Evolutionary conservation across 2,888 invertebrate genomes (phyloP).

Genomic region (Alsophila aescularia): DNA sequence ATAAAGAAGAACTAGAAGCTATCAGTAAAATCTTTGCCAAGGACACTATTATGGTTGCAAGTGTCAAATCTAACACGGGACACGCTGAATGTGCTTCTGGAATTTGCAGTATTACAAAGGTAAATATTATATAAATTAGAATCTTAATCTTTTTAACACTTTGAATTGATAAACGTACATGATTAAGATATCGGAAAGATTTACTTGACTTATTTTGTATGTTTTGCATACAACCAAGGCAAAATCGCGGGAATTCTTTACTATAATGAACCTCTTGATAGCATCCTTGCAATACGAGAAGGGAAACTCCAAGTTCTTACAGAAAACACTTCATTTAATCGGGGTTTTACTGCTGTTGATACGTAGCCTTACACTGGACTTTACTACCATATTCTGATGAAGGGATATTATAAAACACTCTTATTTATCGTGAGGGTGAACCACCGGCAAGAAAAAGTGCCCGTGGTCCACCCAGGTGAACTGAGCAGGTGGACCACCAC

Average conservation of each 20-base stretch:
- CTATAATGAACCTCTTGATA: slow-evolving; percentile 46
- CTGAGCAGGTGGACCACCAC: no score
- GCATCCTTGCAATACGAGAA: slow-evolving; percentile 44
- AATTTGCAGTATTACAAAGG: slow-evolving; percentile 82
- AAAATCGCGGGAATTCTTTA: slow-evolving; percentile 56
- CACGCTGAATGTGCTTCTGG: slow-evolving; percentile 59
- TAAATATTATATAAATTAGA: background rate
- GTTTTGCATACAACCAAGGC: slow-evolving; percentile 56
- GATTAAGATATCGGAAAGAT: no score
- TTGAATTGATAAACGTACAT: no score
- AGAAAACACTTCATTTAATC: slow-evolving; percentile 46
- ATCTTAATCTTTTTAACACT: no score
- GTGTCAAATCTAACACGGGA: slow-evolving; percentile 64
- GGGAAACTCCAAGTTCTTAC: slow-evolving; percentile 51
- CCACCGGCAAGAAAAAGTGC: no score
- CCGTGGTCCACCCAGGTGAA: no score
- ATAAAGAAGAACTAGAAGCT: slow-evolving; percentile 85
- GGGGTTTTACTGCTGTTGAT: slow-evolving; percentile 54
- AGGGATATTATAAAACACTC: slow-evolving; percentile 53
- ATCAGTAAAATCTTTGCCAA: slow-evolving; percentile 81
- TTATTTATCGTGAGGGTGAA: no score
- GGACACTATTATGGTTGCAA: slow-evolving; percentile 78
- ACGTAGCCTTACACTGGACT: slow-evolving; percentile 50
- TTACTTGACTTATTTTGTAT: no score
- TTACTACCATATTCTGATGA: slow-evolving; percentile 52